A percentile compares a stretch with the other conserved stretches of the same genome.
Evolutionary conservation across 1,140 invertebrate species (phyloP).

Genomic region (Lepidurus packardi): DNA sequence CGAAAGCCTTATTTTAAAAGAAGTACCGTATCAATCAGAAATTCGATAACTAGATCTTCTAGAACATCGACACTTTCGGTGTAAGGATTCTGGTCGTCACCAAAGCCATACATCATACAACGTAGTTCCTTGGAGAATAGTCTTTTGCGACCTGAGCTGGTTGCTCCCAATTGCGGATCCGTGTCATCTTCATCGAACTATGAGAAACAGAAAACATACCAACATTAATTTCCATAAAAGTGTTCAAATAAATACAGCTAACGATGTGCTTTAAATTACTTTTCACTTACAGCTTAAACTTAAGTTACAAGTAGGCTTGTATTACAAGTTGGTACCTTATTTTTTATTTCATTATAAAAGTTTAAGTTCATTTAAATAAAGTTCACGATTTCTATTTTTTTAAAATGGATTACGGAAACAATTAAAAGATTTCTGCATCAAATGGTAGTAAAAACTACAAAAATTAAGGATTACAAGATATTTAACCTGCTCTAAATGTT

Average conservation of each 20-base stretch:
- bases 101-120: conserved; percentile 99
- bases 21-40: conserved; percentile 87
- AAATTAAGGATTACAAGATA: background rate
- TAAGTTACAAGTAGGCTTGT: no score
- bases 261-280: background rate
- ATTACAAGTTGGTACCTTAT: no score
- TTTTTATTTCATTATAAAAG: no score
- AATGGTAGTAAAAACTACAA: no score
- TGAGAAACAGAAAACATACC: background rate
- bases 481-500: background rate
- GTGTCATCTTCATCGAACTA: conserved; percentile 56
- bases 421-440: no score
- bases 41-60: conserved; percentile 97
- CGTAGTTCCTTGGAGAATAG: conserved; percentile 85
- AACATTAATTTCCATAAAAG: background rate
- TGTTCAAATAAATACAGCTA: background rate
- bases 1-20: conserved; percentile 24
- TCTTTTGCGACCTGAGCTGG: conserved; percentile 67
- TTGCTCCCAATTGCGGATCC: conserved; percentile 56
- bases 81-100: conserved; percentile 98
- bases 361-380: no score
- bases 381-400: no score
- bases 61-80: conserved; percentile 97
- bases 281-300: background rate
- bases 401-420: no score